Base-by-base conservation (phyloP, 2,797 vertebrate species). In the Sebastes jordani region DNA sequence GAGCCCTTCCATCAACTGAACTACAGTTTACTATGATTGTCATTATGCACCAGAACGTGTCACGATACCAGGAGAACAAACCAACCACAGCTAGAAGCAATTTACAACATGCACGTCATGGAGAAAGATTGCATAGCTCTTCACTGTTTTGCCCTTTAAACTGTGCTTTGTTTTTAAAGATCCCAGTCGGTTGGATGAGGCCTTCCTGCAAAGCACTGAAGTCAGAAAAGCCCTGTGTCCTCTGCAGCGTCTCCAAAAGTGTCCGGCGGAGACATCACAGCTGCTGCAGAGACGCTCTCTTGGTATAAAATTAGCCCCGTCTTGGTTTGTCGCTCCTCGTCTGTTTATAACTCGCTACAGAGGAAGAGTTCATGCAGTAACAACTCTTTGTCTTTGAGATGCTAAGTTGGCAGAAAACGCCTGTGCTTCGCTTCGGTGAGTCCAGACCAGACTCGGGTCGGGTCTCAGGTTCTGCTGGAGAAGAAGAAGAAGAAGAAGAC, bases 101-200 rank as follows among this genome's bases (percentile, higher is more conserved):
- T 83, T 76, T 85, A 91, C 88, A 90, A 88, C 95, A 96, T 97
- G 96, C 96, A 93, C 86, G 87, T 93, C 85, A 86, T 93, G 73
- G 87, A 91, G 87, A 91, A 88, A 95, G 91, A 94, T 95, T 97
- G 97, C 96, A 96, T 96, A 97, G 97, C 96, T 97, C 86, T 58
- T 96, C 93, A 86, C 94, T 74, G 85, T 93, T 74, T 89, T 91
- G 91, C 90, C 89, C 86, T 92, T 91, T 93, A 89, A 90, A 59
- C 91, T 94, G 95, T 95, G 95, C 88, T 94, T 93, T 89, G 9
- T 34, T 76, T 63, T 5, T 78, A 71, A 55, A 78, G 4, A 60
- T 71, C 71, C 76, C 56, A 42, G 68, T 30, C 27, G 4, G 20
- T 36, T 36, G 34, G 22, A 72, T 49, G 34, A 36, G 62, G 54